Percentiles rank a stretch among this genome's conserved stretches.
These are phyloP conservation scores for Phallusia fumigata DNA, from an alignment of 23 tunicate species.

Conservation along the genomic window DNA sequence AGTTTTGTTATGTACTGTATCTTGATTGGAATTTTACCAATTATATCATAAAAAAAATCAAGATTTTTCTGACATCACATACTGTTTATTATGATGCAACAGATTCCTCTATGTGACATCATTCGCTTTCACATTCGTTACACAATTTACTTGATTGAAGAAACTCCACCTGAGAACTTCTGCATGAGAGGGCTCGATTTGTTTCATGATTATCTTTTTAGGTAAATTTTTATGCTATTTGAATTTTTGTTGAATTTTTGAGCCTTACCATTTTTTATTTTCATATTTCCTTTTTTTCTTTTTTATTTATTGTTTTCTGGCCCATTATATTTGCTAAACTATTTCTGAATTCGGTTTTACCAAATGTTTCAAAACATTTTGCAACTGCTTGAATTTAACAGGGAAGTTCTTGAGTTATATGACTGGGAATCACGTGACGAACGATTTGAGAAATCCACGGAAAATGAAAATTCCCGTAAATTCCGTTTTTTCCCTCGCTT, in stretches of 20 bases:
- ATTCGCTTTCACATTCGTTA: constrained; percentile 90
- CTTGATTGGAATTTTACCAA: too few relatives aligned
- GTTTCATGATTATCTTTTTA: constrained; percentile 88
- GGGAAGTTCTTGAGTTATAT: constrained; percentile 89
- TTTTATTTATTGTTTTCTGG: too few relatives aligned
- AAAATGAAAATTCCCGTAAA: constrained; percentile 37
- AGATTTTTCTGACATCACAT: too few relatives aligned
- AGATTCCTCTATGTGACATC: constrained; percentile 87
- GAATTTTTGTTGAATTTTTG: too few relatives aligned
- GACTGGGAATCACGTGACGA: constrained; percentile 73
- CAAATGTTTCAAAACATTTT: neutral
- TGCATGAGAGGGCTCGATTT: constrained; percentile 81
- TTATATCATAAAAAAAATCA: too few relatives aligned
- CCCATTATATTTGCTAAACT: too few relatives aligned
- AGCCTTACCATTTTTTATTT: too few relatives aligned
- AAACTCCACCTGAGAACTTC: constrained; percentile 89
- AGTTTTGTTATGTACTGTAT: too few relatives aligned
- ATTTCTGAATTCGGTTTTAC: too few relatives aligned
- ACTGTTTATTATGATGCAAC: neutral
- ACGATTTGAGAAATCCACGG: constrained; percentile 18
- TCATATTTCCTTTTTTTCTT: too few relatives aligned
- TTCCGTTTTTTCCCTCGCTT: constrained; percentile 97
- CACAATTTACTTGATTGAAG: constrained; percentile 85
- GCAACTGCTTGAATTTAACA: neutral
- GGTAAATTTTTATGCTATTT: constrained; percentile 37